Percentiles rank a stretch among this genome's conserved stretches.
Evolutionary conservation across 2,888 invertebrate genomes (phyloP).

Genomic region (Drosophila bunnanda): DNA sequence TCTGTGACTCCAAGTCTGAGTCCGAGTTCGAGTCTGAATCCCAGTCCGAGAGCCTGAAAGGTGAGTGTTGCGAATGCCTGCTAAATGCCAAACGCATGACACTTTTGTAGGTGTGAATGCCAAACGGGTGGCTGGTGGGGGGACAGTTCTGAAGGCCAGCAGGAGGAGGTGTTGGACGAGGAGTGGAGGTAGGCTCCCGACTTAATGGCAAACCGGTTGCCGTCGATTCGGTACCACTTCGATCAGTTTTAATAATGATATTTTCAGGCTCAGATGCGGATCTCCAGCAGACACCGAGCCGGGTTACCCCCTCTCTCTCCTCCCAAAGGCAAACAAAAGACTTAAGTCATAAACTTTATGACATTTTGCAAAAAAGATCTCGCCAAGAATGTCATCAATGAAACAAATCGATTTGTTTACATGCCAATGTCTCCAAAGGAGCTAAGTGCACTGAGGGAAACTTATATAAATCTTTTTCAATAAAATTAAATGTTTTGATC

Average conservation of each 20-base stretch:
- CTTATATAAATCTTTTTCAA: too few relatives aligned
- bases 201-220: slow-evolving; percentile 55
- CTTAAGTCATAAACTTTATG: slow-evolving; percentile 84
- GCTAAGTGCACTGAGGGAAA: background rate
- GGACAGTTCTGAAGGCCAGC: slow-evolving; percentile 53
- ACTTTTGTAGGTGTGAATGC: slow-evolving; percentile 84
- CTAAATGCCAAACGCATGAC: slow-evolving; percentile 79
- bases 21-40: background rate
- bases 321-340: slow-evolving; percentile 77
- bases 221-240: slow-evolving; percentile 31
- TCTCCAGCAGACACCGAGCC: slow-evolving; percentile 17
- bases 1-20: background rate
- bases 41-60: background rate
- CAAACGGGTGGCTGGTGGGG: slow-evolving; percentile 37
- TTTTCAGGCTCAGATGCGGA: slow-evolving; percentile 53
- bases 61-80: slow-evolving; percentile 27
- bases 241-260: slow-evolving; percentile 75
- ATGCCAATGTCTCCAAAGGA: slow-evolving; percentile 59
- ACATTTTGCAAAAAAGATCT: slow-evolving; percentile 82
- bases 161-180: background rate
- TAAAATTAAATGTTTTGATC: too few relatives aligned
- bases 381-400: slow-evolving; percentile 83
- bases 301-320: slow-evolving; percentile 8
- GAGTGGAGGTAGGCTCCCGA: slow-evolving; percentile 6
- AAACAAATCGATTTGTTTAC: slow-evolving; percentile 83